phyloP scores from a whole-genome alignment of 2,113 vertebrate species.

The Dolichallabes microphthalmus region DNA sequence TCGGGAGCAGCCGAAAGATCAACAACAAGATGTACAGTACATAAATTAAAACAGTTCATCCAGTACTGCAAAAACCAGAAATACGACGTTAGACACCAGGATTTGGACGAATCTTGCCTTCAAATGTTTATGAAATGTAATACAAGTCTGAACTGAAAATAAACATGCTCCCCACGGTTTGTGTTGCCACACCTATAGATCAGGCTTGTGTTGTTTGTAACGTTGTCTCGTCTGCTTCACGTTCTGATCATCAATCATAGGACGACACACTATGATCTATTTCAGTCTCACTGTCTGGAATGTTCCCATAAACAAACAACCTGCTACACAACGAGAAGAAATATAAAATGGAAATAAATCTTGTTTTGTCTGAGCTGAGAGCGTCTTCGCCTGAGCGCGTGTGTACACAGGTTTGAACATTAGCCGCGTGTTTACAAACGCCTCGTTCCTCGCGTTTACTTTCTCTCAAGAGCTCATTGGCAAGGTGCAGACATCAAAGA shows the following conservation, averaged over 20 bases:
- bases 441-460: conserved; percentile 42
- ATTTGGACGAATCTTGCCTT: not conserved
- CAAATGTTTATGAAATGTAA: not conserved
- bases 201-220: not conserved
- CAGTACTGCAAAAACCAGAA: no score
- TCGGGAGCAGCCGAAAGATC: no score
- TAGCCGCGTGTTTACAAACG: conserved; percentile 43
- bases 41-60: no score
- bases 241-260: conserved; percentile 8
- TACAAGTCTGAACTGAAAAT: not conserved
- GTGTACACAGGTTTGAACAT: conserved; percentile 25
- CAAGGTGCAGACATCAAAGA: conserved; percentile 21
- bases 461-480: conserved; percentile 40
- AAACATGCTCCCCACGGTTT: not conserved
- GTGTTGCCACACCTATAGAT: not conserved
- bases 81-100: no score
- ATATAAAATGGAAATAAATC: conserved; percentile 16
- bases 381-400: not conserved
- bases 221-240: not conserved
- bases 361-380: conserved; percentile 38
- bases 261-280: conserved; percentile 19
- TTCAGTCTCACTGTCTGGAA: conserved; percentile 24
- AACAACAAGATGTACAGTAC: no score
- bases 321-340: not conserved
- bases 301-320: conserved; percentile 24